Conservation (phyloP, 2,113 vertebrate species). For the Hiodon alosoides region DNA sequence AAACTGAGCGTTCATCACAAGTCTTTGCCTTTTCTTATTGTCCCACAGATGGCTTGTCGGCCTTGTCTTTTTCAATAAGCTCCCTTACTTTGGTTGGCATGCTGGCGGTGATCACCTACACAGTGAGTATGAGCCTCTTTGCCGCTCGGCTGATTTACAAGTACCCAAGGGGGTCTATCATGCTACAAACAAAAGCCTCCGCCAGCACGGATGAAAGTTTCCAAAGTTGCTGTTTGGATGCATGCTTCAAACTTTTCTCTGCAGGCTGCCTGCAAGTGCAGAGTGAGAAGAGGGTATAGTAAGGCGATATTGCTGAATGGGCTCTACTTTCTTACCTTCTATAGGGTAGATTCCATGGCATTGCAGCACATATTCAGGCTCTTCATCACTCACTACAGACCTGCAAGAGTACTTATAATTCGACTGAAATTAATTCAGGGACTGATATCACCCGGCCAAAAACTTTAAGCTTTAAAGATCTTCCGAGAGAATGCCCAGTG, state of each 20-base stretch:
- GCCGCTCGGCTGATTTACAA: conserved; percentile 29
- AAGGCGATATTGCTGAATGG: too few relatives aligned
- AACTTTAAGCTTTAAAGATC: not conserved
- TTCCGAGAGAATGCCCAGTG: not conserved
- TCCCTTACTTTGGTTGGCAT: conserved; percentile 96
- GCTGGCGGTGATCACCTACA: conserved; percentile 96
- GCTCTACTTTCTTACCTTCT: too few relatives aligned
- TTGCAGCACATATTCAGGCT: too few relatives aligned
- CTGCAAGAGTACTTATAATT: not conserved
- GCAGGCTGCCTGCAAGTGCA: too few relatives aligned
- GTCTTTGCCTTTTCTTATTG: conserved; percentile 31
- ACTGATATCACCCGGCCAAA: not conserved
- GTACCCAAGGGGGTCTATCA: conserved; percentile 25
- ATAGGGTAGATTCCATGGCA: too few relatives aligned
- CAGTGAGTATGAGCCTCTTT: conserved; percentile 71
- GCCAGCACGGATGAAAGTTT: not conserved
- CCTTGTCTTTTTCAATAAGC: conserved; percentile 94
- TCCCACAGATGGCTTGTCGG: conserved; percentile 82
- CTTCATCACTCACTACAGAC: too few relatives aligned
- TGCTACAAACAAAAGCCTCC: not conserved
- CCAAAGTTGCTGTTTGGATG: conserved; percentile 10
- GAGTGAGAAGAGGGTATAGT: too few relatives aligned
- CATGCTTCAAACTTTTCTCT: conserved; percentile 11
- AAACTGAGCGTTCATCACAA: conserved; percentile 26
- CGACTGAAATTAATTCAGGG: not conserved